Base-by-base conservation (phyloP, 2,888 invertebrate genomes). In the Drosophila atripex region DNA sequence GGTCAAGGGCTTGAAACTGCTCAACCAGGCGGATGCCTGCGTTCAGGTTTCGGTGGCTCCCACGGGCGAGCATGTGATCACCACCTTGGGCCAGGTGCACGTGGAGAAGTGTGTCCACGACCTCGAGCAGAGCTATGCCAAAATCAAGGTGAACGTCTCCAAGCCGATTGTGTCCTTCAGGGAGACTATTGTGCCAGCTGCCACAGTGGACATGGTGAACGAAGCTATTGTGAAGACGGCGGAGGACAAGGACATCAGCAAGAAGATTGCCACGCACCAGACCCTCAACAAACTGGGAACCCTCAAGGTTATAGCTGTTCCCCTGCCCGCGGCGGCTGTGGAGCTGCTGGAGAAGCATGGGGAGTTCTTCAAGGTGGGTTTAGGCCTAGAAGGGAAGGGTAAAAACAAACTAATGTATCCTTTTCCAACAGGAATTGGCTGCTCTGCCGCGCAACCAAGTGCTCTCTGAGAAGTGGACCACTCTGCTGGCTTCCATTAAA, bases 51-150 rank as follows among this genome's bases (percentile, higher is more conserved):
- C 96, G 0, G 93, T 99, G 14, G 97, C 98, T 91, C 97, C 98
- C 88, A 97, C 96, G 0, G 99, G 99, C 0, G 99, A 99, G 90
- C 96, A 98, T 89, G 97, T 99, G 1, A 93, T 99, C 30, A 94
- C 97, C 2, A 98, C 99, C 0, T 96, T 99, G 1, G 99, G 99
- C 0, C 98, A 99, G 92, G 97, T 99, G 1, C 99, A 99, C 92
- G 93, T 99, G 55, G 97, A 99, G 89, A 95, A 98, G 88, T 99
- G 99, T 92, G 92, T 99, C 5, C 96, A 97, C 89, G 99, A 99
- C 92, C 93, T 99, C 55, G 95, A 94, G 78, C 93, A 92, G 64
- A 94, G 94, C 75, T 98, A 97, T 92, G 97, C 96, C 0, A 95
- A 95, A 90, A 94, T 97, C 66, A 95, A 97, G 52, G 93, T 99